These are phyloP conservation scores for Scaptomyza caliginosa DNA, from an alignment of 2,888 invertebrate genomes.

Conservation along the genomic window DNA sequence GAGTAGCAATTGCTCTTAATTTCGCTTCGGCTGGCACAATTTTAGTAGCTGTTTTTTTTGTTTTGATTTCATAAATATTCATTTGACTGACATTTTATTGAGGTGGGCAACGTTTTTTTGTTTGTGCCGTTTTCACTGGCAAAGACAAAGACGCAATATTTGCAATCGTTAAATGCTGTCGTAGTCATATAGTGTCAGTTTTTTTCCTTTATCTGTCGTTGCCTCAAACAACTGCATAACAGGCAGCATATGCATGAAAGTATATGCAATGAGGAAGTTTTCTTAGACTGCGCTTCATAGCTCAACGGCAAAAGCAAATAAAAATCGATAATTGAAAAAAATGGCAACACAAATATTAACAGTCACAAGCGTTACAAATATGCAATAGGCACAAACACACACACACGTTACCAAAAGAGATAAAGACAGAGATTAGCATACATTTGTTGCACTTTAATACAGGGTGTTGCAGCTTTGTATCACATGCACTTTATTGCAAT, in stretches of 20 bases:
- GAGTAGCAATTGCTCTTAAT: conserved; percentile 79
- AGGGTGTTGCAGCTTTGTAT: conserved; percentile 13
- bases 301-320: conserved; percentile 56
- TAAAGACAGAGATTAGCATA: conserved; percentile 47
- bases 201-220: conserved; percentile 5
- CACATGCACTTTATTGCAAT: not conserved
- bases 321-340: conserved; percentile 72
- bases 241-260: conserved; percentile 13
- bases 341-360: conserved; percentile 66
- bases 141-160: conserved; percentile 17
- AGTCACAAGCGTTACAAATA: conserved; percentile 49
- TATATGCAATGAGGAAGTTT: conserved; percentile 69
- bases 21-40: conserved; percentile 51
- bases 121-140: conserved; percentile 40
- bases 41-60: conserved; percentile 21
- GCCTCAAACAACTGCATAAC: conserved; percentile 28
- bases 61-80: conserved; percentile 48
- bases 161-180: conserved; percentile 31
- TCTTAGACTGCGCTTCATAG: conserved; percentile 36
- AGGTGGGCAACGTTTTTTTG: not conserved
- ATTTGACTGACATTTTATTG: conserved; percentile 52
- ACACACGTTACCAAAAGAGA: not conserved
- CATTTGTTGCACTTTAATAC: conserved; percentile 24
- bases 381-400: conserved; percentile 31
- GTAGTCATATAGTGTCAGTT: not conserved